These are phyloP conservation scores for Lordiphosa mommai DNA, from an alignment of 1,140 invertebrate species.

Conservation along the genomic window DNA sequence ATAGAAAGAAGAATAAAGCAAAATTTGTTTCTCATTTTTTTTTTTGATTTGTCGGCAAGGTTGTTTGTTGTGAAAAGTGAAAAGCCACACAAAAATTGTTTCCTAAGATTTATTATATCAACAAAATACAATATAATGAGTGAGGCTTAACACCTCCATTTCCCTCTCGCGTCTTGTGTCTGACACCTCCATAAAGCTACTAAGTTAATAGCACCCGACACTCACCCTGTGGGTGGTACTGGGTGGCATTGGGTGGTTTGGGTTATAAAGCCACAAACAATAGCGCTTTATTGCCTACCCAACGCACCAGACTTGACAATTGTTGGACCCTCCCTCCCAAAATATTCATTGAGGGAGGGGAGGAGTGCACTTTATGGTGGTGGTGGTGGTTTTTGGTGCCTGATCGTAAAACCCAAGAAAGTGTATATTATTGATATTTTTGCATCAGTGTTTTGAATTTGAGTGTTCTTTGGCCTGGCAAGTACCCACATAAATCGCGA, in stretches of 20 bases:
- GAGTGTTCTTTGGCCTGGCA: no score
- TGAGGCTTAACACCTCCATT: slow-evolving; percentile 2
- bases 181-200: slow-evolving; percentile 30
- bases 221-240: slow-evolving; percentile 5
- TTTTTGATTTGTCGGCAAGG: slow-evolving; percentile 64
- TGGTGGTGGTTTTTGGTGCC: no score
- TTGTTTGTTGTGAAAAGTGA: slow-evolving; percentile 40
- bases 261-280: slow-evolving; percentile 43
- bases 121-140: slow-evolving; percentile 17
- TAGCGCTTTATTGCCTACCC: slow-evolving; percentile 61
- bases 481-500: no score
- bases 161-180: not conserved
- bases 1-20: slow-evolving; percentile 11
- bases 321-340: slow-evolving; percentile 11
- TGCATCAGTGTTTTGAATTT: no score
- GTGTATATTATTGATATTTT: no score
- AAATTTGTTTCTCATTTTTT: slow-evolving; percentile 32
- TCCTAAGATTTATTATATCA: slow-evolving; percentile 35
- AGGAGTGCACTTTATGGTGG: no score
- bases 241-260: slow-evolving; percentile 23
- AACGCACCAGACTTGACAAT: slow-evolving; percentile 38
- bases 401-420: no score
- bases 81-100: slow-evolving; percentile 27
- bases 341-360: not conserved
- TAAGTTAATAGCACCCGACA: slow-evolving; percentile 50